phyloP scores from a whole-genome alignment of 2,888 invertebrate species.

The Agonopterix heracliana region DNA sequence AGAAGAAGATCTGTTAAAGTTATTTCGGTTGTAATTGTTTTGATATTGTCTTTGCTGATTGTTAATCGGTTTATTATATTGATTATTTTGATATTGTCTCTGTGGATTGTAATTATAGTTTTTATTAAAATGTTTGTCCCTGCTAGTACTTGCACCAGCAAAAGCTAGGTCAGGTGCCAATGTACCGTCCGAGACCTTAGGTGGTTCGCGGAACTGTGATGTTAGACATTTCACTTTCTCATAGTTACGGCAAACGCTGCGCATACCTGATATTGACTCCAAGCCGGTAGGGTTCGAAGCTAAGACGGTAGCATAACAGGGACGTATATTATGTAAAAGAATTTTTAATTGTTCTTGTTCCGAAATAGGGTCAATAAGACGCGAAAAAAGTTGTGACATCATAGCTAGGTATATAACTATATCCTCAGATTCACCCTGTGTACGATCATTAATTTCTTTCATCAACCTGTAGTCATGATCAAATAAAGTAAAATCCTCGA shows the following conservation, averaged over 20 bases:
- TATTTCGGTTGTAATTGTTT: background rate
- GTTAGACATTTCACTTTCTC: constrained; percentile 11
- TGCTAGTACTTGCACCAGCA: background rate
- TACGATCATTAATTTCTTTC: constrained; percentile 2
- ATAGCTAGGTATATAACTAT: constrained; percentile 7
- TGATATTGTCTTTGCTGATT: background rate
- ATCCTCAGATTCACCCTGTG: constrained; percentile 5
- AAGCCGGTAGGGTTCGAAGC: background rate
- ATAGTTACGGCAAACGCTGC: constrained; percentile 12
- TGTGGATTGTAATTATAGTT: background rate
- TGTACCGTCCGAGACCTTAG: constrained; percentile 1
- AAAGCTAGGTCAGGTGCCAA: constrained; percentile 16
- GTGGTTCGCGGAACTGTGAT: constrained; percentile 16
- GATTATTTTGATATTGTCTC: background rate
- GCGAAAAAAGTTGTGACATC: constrained; percentile 15
- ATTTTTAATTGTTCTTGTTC: constrained; percentile 14
- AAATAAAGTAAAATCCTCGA: constrained; percentile 6
- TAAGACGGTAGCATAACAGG: background rate
- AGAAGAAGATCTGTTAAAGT: background rate
- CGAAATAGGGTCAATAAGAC: constrained; percentile 4
- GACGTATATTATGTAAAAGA: constrained; percentile 13
- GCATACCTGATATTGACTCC: background rate
- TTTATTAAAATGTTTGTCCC: constrained; percentile 1
- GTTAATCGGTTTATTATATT: background rate
- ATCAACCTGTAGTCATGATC: constrained; percentile 13